Conservation (phyloP, 2,888 invertebrate genomes). For the Plagiodera versicolora region DNA sequence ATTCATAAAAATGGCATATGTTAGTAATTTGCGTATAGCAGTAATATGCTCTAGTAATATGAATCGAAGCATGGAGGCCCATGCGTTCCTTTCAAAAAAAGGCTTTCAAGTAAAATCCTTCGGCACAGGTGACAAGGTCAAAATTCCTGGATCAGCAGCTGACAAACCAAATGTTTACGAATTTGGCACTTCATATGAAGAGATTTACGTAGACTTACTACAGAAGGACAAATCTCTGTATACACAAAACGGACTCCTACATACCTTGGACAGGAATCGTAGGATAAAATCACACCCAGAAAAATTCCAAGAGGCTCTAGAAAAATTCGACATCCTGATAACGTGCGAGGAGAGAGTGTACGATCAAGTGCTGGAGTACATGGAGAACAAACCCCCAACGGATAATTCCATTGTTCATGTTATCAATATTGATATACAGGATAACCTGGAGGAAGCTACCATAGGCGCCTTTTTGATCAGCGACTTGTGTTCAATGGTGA, state of each 20-base stretch:
- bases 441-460: conserved; percentile 99
- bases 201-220: conserved; percentile 90
- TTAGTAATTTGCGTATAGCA: conserved; percentile 73
- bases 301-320: conserved; percentile 85
- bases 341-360: conserved; percentile 98
- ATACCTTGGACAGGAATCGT: conserved; percentile 96
- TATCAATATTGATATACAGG: conserved; percentile 97
- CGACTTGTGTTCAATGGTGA: conserved; percentile 83
- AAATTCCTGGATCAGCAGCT: conserved; percentile 91
- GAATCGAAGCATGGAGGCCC: conserved; percentile 99
- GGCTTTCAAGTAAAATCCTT: conserved; percentile 94
- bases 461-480: conserved; percentile 97
- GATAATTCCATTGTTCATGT: conserved; percentile 92
- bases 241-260: conserved; percentile 96
- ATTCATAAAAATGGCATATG: conserved; percentile 32
- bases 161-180: conserved; percentile 97
- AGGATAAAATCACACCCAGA: conserved; percentile 94
- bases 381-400: conserved; percentile 77
- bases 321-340: conserved; percentile 93
- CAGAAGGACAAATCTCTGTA: conserved; percentile 92
- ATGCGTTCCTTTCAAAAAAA: conserved; percentile 95
- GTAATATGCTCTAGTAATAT: conserved; percentile 99
- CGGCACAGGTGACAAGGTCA: conserved; percentile 94
- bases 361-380: conserved; percentile 95
- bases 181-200: conserved; percentile 93